Evolutionary conservation across 1,140 invertebrate genomes (phyloP).

Genomic region (Drosophila leontia): DNA sequence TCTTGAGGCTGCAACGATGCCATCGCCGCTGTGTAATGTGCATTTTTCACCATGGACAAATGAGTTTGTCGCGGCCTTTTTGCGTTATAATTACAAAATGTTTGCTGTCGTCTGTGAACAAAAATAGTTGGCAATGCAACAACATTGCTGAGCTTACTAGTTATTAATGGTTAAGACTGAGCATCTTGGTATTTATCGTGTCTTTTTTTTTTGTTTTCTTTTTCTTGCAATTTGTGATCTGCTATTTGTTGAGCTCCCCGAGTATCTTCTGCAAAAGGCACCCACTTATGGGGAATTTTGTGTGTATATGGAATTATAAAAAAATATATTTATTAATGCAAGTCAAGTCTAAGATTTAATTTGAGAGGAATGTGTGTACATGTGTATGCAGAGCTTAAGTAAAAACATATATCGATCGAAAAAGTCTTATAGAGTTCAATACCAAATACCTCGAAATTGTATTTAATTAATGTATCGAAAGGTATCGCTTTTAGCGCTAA

Average conservation of each 20-base stretch:
- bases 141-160: slow-evolving; percentile 68
- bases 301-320: slow-evolving; percentile 13
- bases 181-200: slow-evolving; percentile 69
- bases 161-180: slow-evolving; percentile 76
- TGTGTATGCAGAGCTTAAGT: background rate
- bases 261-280: slow-evolving; percentile 16
- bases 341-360: background rate
- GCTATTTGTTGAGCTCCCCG: slow-evolving; percentile 25
- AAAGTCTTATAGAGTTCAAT: background rate
- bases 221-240: slow-evolving; percentile 59
- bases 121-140: slow-evolving; percentile 68
- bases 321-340: background rate
- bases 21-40: slow-evolving; percentile 56
- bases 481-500: background rate
- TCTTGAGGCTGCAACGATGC: slow-evolving; percentile 15
- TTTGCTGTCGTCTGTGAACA: slow-evolving; percentile 41
- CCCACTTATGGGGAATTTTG: slow-evolving; percentile 26
- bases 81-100: slow-evolving; percentile 77
- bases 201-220: slow-evolving; percentile 29
- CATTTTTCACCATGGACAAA: slow-evolving; percentile 81
- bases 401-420: background rate
- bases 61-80: slow-evolving; percentile 81
- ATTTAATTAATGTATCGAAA: background rate
- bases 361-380: background rate
- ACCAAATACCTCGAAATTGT: background rate